Evolutionary conservation across 2,888 invertebrate genomes (phyloP).

Genomic region (Caradrina kadenii): DNA sequence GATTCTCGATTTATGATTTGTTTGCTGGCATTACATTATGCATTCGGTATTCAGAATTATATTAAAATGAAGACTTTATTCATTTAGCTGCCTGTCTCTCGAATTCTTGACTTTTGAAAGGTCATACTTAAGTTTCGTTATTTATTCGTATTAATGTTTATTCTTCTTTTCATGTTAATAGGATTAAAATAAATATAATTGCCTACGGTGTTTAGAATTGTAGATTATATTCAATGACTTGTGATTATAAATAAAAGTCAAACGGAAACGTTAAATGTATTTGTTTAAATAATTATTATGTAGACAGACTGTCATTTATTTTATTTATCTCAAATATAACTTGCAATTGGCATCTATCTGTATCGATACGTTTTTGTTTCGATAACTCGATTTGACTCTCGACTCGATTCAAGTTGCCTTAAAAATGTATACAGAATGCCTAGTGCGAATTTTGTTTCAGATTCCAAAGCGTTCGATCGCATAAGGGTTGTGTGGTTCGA

Average conservation of each 20-base stretch:
- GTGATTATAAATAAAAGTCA: background rate
- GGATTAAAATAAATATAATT: slow-evolving; percentile 36
- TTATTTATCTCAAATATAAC: too few relatives aligned
- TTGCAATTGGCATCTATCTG: too few relatives aligned
- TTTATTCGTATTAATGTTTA: slow-evolving; percentile 35
- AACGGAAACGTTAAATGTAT: background rate
- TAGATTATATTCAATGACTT: slow-evolving; percentile 9
- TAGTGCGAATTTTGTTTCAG: too few relatives aligned
- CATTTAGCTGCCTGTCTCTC: slow-evolving; percentile 41
- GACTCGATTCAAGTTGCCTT: background rate
- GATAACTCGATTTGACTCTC: too few relatives aligned
- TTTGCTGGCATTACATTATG: slow-evolving; percentile 51
- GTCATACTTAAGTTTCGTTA: slow-evolving; percentile 32
- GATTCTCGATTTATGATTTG: slow-evolving; percentile 60
- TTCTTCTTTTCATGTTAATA: slow-evolving; percentile 17
- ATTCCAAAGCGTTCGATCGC: too few relatives aligned
- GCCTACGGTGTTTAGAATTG: slow-evolving; percentile 14
- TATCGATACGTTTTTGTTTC: too few relatives aligned
- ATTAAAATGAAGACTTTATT: slow-evolving; percentile 59
- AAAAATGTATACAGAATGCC: too few relatives aligned
- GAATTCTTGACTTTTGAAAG: slow-evolving; percentile 43
- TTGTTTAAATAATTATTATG: too few relatives aligned
- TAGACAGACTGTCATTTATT: too few relatives aligned
- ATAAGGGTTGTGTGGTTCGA: too few relatives aligned
- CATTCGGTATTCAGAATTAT: slow-evolving; percentile 48